phyloP scores from a whole-genome alignment of 2,888 invertebrate genomes.

The Anoncus sp. region DNA sequence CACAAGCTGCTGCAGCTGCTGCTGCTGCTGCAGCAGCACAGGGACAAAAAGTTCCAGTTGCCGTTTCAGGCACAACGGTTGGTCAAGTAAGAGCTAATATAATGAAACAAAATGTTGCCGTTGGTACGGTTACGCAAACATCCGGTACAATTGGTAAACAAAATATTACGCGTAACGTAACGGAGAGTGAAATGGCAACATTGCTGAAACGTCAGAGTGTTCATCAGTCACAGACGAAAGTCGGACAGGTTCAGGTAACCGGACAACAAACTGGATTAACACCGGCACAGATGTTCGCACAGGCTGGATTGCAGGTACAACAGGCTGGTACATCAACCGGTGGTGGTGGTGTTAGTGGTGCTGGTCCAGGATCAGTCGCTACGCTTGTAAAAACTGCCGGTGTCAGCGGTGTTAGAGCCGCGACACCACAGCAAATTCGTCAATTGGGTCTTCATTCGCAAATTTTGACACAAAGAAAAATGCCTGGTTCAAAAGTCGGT shows the following conservation, averaged over 20 bases:
- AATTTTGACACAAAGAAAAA: conserved; percentile 85
- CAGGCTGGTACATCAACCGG: conserved; percentile 83
- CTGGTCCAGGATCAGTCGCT: conserved; percentile 85
- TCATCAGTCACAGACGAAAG: conserved; percentile 81
- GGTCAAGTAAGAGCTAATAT: conserved; percentile 74
- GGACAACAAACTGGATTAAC: conserved; percentile 78
- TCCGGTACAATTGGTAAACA: conserved; percentile 80
- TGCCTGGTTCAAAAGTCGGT: conserved; percentile 86
- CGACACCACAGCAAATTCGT: conserved; percentile 87
- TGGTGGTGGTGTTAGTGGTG: not conserved
- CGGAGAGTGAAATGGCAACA: conserved; percentile 86
- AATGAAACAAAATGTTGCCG: conserved; percentile 76
- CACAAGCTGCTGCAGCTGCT: too few relatives aligned
- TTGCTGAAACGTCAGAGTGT: conserved; percentile 85
- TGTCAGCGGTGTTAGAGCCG: conserved; percentile 84
- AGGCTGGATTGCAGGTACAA: conserved; percentile 84
- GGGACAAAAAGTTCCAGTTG: conserved; percentile 81
- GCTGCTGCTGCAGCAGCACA: too few relatives aligned
- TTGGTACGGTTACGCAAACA: conserved; percentile 61
- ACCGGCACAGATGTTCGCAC: conserved; percentile 86
- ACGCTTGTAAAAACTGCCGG: conserved; percentile 87
- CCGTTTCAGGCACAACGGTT: conserved; percentile 77
- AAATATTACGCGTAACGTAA: conserved; percentile 84
- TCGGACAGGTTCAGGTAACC: conserved; percentile 81
- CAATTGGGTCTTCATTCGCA: conserved; percentile 87